Evolutionary conservation across 1,140 invertebrate genomes (phyloP).

Genomic region (Neodiprion fabricii): DNA sequence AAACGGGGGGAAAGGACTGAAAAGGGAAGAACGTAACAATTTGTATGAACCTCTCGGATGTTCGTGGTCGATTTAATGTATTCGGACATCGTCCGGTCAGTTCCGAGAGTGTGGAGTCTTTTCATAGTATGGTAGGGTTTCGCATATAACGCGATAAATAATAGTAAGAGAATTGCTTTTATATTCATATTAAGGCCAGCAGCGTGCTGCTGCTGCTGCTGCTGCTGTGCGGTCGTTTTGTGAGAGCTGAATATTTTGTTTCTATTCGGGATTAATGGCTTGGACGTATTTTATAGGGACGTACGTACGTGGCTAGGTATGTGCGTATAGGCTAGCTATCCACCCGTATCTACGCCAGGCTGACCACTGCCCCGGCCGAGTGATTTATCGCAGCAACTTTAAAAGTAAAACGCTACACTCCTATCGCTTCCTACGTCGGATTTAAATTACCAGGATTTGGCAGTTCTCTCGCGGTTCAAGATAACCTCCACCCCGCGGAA

Average conservation of each 20-base stretch:
- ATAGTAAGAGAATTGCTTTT: constrained; percentile 56
- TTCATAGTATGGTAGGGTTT: background rate
- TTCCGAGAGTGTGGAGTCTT: no score
- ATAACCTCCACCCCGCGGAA: no score
- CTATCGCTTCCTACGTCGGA: background rate
- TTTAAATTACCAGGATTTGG: constrained; percentile 6
- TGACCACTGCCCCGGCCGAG: constrained; percentile 52
- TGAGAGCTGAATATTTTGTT: constrained; percentile 56
- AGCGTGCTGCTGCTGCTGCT: constrained; percentile 27
- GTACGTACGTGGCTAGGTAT: constrained; percentile 24
- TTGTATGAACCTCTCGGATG: no score
- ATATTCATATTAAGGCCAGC: constrained; percentile 58
- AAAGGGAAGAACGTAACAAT: no score
- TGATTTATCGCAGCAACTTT: constrained; percentile 60
- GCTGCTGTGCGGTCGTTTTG: constrained; percentile 47
- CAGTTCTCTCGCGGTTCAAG: background rate
- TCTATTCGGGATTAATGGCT: constrained; percentile 63
- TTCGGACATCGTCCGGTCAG: no score
- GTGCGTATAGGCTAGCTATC: constrained; percentile 27
- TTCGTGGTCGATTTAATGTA: no score
- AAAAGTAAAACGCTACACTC: constrained; percentile 49
- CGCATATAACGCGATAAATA: constrained; percentile 45
- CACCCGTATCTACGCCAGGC: constrained; percentile 45
- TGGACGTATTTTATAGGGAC: constrained; percentile 61
- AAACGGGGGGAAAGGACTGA: no score